Percentiles rank a stretch among this genome's conserved stretches.
Evolutionary conservation across 2,797 vertebrate genomes (phyloP).

Genomic region (Uromys caudimaculatus): DNA sequence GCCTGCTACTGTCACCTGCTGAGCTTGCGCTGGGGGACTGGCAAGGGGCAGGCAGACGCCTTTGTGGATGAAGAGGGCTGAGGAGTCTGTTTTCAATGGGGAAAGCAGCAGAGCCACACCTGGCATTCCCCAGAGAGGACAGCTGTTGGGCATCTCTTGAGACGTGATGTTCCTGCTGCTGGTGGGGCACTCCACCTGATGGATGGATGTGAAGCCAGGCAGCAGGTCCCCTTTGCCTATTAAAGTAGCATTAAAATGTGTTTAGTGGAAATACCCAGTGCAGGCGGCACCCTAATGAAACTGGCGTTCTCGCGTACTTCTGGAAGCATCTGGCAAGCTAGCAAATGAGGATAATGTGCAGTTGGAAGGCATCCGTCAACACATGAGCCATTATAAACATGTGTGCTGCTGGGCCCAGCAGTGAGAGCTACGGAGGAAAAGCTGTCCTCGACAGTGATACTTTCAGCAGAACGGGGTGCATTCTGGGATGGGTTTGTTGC

Average conservation of each 20-base stretch:
- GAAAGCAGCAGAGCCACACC: background rate
- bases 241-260: background rate
- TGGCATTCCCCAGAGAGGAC: background rate
- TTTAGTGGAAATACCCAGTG: background rate
- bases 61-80: background rate
- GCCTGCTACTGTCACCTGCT: accelerated
- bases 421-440: background rate
- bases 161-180: accelerated
- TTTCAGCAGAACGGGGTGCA: background rate
- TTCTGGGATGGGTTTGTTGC: background rate
- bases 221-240: background rate
- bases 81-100: background rate
- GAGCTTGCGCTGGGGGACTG: background rate
- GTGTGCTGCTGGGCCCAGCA: background rate
- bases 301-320: background rate
- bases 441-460: background rate
- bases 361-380: background rate
- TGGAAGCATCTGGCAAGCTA: slow-evolving; percentile 39
- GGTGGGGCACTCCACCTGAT: background rate
- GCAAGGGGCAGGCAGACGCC: background rate
- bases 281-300: background rate
- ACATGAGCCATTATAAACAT: background rate
- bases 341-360: background rate
- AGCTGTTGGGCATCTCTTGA: background rate
- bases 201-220: background rate